These are phyloP conservation scores for Acomys russatus DNA, from an alignment of 2,797 vertebrate genomes.

Conservation along the genomic window DNA sequence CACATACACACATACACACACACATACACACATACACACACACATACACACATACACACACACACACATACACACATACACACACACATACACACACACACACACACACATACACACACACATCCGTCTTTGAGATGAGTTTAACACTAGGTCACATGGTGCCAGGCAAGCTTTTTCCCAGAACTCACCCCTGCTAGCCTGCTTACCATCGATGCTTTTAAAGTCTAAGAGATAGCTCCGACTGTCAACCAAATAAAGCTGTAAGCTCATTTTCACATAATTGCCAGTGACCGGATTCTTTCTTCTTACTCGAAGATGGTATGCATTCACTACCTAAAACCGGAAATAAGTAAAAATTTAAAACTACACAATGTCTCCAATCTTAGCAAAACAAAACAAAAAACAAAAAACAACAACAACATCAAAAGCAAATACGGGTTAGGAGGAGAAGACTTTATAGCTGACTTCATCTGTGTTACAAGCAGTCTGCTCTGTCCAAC, in stretches of 20 bases:
- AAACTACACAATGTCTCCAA: slow-evolving; percentile 13
- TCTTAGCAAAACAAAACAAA: slow-evolving; percentile 33
- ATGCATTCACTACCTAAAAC: slow-evolving; percentile 97
- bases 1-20: too few relatives aligned
- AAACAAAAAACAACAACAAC: background rate
- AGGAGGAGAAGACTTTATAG: background rate
- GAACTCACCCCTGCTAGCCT: background rate
- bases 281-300: slow-evolving; percentile 99
- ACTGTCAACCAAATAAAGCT: slow-evolving; percentile 98
- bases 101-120: too few relatives aligned
- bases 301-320: slow-evolving; percentile 96
- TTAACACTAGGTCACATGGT: slow-evolving; percentile 46
- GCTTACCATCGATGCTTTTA: slow-evolving; percentile 98
- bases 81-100: too few relatives aligned
- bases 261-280: slow-evolving; percentile 98
- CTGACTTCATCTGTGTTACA: background rate
- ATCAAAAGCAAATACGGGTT: background rate
- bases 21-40: too few relatives aligned
- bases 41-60: too few relatives aligned
- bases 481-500: background rate
- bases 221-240: slow-evolving; percentile 99
- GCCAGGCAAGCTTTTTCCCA: slow-evolving; percentile 42
- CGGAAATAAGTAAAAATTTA: slow-evolving; percentile 64
- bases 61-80: too few relatives aligned
- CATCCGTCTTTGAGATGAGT: slow-evolving; percentile 41